A percentile compares a stretch with the other conserved stretches of the same genome.
These are phyloP conservation scores for Heliopora coerulea DNA, from an alignment of 92 coral and sea anemone genomes.

Conservation along the genomic window DNA sequence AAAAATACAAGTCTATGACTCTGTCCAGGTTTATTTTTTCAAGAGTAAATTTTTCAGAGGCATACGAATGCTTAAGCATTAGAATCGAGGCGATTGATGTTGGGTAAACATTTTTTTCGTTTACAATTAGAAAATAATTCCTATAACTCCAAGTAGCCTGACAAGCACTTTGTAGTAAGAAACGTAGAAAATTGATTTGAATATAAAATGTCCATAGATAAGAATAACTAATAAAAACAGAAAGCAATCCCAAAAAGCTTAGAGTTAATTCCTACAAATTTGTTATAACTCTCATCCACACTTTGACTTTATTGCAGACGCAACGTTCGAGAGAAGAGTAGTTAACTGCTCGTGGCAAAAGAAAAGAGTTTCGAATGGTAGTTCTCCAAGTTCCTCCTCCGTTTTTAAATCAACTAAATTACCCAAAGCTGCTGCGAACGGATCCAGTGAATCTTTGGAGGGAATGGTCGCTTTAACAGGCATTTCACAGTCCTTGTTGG, in stretches of 20 bases:
- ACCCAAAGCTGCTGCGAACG: slow-evolving; percentile 8
- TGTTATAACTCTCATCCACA: background rate
- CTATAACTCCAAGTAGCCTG: too few relatives aligned
- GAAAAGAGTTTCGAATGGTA: slow-evolving; percentile 17
- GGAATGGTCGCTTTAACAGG: background rate
- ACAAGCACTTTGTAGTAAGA: too few relatives aligned
- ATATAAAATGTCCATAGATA: background rate
- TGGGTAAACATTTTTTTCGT: too few relatives aligned
- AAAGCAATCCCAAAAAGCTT: background rate
- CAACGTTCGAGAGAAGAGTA: slow-evolving; percentile 21
- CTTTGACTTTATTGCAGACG: slow-evolving; percentile 23
- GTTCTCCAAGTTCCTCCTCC: slow-evolving; percentile 7
- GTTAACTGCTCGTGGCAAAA: slow-evolving; percentile 33
- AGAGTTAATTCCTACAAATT: background rate
- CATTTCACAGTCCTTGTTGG: background rate
- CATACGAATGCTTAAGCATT: too few relatives aligned
- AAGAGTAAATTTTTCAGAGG: too few relatives aligned
- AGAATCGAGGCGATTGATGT: too few relatives aligned
- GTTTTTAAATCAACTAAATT: slow-evolving; percentile 5
- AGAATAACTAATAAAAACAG: background rate
- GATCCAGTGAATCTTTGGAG: background rate
- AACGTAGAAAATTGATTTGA: background rate
- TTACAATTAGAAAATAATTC: too few relatives aligned
- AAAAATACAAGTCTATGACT: too few relatives aligned
- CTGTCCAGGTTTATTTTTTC: too few relatives aligned